These are phyloP conservation scores for Agriopis aurantiaria DNA, from an alignment of 2,888 invertebrate species.

Conservation along the genomic window DNA sequence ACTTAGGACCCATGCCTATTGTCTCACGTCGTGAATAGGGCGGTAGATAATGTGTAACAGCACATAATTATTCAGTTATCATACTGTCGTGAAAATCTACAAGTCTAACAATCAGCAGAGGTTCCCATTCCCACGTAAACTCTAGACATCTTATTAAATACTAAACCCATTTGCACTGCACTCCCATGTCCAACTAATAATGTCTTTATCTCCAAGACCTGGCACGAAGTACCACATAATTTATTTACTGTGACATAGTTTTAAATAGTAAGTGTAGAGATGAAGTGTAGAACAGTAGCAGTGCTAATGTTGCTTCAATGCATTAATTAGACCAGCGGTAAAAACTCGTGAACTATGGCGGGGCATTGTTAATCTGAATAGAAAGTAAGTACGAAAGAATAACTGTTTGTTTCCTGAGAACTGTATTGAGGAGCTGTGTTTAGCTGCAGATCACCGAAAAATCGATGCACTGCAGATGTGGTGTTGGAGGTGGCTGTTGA, in stretches of 20 bases:
- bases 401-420: conserved; percentile 1
- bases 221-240: background rate
- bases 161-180: background rate
- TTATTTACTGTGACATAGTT: conserved; percentile 14
- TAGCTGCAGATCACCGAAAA: too few relatives aligned
- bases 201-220: background rate
- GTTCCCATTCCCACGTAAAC: conserved; percentile 62
- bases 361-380: conserved; percentile 31
- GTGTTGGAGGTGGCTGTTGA: too few relatives aligned
- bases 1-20: too few relatives aligned
- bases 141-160: conserved; percentile 1
- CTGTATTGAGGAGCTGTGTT: background rate
- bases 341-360: conserved; percentile 60
- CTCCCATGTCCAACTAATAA: conserved; percentile 4
- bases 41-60: conserved; percentile 15
- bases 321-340: conserved; percentile 63
- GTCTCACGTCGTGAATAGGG: background rate
- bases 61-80: conserved; percentile 40
- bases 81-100: conserved; percentile 36
- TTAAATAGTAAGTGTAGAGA: background rate
- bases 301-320: conserved; percentile 49
- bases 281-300: conserved; percentile 45
- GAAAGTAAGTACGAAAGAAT: conserved; percentile 11
- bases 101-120: conserved; percentile 33
- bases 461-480: too few relatives aligned